Conservation (phyloP, 2,888 invertebrate genomes). For the Prenolepis imparis region DNA sequence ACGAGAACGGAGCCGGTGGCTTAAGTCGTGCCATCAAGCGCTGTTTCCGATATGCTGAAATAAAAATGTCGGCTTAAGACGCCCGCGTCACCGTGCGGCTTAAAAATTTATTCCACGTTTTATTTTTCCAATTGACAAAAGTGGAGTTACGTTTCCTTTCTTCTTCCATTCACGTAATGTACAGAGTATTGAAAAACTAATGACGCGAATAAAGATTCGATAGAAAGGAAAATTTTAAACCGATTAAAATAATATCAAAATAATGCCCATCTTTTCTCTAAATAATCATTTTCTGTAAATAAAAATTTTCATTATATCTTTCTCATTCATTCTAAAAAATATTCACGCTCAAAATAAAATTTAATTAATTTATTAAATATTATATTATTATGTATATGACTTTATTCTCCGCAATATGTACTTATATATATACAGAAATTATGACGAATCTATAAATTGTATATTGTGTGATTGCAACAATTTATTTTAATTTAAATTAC, state of each 20-base stretch:
- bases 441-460: neutral
- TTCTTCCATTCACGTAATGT: neutral
- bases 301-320: too few species aligned
- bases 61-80: slow-evolving; percentile 56
- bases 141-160: neutral
- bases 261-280: too few species aligned
- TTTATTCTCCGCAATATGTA: neutral
- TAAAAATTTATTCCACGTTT: slow-evolving; percentile 17
- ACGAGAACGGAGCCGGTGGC: slow-evolving; percentile 58
- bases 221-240: neutral
- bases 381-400: neutral
- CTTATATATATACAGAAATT: neutral
- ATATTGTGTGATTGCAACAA: neutral
- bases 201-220: neutral
- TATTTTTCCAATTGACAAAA: neutral
- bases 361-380: neutral
- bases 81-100: neutral
- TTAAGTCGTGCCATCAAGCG: slow-evolving; percentile 60
- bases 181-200: neutral
- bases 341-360: neutral
- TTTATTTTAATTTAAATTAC: slow-evolving; percentile 18
- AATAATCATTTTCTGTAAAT: neutral
- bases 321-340: neutral
- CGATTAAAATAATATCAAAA: neutral
- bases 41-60: slow-evolving; percentile 46